Conservation (phyloP, 1,140 invertebrate species). For the Notospermus geniculatus region DNA sequence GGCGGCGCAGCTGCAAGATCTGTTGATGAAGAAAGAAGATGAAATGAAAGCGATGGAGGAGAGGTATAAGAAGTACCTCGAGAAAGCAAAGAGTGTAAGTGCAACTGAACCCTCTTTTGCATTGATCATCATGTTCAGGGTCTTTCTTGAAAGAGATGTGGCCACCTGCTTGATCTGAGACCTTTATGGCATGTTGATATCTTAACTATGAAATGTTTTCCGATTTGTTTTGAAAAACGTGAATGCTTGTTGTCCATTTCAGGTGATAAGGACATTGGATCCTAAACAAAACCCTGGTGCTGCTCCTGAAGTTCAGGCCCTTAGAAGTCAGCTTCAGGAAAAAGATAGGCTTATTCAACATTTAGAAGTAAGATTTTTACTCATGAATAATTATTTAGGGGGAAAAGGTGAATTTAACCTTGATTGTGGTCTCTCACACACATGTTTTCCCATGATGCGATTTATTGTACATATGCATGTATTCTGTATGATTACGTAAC, state of each 20-base stretch:
- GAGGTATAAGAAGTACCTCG: conserved; percentile 81
- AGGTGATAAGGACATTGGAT: conserved; percentile 77
- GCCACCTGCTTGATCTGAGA: too few species aligned
- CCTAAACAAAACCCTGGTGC: conserved; percentile 56
- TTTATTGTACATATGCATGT: too few species aligned
- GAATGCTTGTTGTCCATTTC: conserved; percentile 15
- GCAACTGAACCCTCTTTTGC: not conserved
- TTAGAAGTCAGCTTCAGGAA: conserved; percentile 58
- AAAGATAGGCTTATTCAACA: conserved; percentile 59
- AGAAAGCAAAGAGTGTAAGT: conserved; percentile 80
- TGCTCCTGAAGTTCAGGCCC: conserved; percentile 58
- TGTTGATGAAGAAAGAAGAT: conserved; percentile 66
- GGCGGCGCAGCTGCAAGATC: conserved; percentile 63
- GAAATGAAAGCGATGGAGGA: conserved; percentile 75
- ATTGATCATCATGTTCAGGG: too few species aligned
- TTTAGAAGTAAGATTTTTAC: conserved; percentile 55
- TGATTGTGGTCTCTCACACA: too few species aligned
- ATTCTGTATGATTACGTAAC: too few species aligned
- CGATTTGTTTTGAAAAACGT: too few species aligned
- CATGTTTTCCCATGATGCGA: too few species aligned
- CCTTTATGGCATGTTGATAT: too few species aligned
- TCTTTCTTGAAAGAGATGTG: too few species aligned
- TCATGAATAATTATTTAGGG: too few species aligned
- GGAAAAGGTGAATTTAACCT: too few species aligned
- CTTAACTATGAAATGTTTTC: too few species aligned